These are phyloP conservation scores for Scaptomyza hsui DNA, from an alignment of 1,140 invertebrate species.

Conservation along the genomic window DNA sequence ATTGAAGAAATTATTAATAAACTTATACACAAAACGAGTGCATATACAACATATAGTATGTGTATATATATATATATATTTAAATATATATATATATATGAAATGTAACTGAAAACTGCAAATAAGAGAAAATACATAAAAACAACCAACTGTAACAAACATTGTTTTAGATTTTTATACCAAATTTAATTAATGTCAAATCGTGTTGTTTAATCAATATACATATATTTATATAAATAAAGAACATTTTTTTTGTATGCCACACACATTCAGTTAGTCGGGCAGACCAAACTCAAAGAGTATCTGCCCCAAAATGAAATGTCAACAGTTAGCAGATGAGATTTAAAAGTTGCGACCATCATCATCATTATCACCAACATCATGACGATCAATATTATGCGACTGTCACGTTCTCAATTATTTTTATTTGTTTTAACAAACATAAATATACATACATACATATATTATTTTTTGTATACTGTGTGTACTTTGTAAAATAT, in stretches of 20 bases:
- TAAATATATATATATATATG: slow-evolving; percentile 18
- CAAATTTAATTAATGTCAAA: slow-evolving; percentile 74
- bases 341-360: slow-evolving; percentile 16
- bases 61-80: slow-evolving; percentile 15
- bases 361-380: neutral
- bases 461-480: slow-evolving; percentile 28
- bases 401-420: slow-evolving; percentile 16
- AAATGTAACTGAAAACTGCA: slow-evolving; percentile 34
- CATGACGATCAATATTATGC: neutral
- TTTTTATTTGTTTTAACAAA: slow-evolving; percentile 9
- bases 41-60: slow-evolving; percentile 12
- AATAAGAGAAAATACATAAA: slow-evolving; percentile 24
- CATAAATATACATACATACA: slow-evolving; percentile 3
- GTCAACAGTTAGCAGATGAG: slow-evolving; percentile 19
- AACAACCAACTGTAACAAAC: slow-evolving; percentile 41
- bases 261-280: slow-evolving; percentile 21
- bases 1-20: slow-evolving; percentile 49
- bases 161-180: slow-evolving; percentile 80
- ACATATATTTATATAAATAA: slow-evolving; percentile 12
- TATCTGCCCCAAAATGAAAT: slow-evolving; percentile 19
- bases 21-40: slow-evolving; percentile 26
- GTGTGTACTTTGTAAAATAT: slow-evolving; percentile 49
- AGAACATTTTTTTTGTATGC: slow-evolving; percentile 13
- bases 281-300: slow-evolving; percentile 35
- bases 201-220: slow-evolving; percentile 56